Evolutionary conservation across 2,888 invertebrate species (phyloP), one percentile per base, ranked within the genome.

Genomic region (Volucella bombylans): DNA sequence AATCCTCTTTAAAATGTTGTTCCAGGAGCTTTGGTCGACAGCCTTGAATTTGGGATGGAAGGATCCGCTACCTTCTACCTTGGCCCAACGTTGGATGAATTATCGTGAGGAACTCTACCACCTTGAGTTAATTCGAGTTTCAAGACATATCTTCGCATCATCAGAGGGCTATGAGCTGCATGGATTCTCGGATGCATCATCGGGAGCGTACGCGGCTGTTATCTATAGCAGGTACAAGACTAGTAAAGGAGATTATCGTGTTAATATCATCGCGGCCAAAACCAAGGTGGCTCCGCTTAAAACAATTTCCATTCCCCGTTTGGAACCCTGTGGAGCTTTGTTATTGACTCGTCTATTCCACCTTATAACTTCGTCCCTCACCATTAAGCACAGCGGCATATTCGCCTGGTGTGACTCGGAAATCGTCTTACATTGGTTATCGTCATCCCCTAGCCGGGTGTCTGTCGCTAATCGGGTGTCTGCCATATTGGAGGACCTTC

Each of bases 221-320:
- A 49, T 64, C 8, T 49, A 49, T 18, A 15, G 31, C 11, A 12
- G 64, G 14, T 14, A 23, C 18, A 23, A 23, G 18, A 23, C 18
- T 3, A 1, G 18, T 23, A 2, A 23, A 23, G 3, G 18, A 23
- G 18, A 23, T 23, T 23, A 23, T 23, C 18, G 18, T 23, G 18
- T 23, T 23, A 23, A 23, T 23, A 23, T 23, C 18, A 23, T 23
- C 18, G 18, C 18, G 18, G 18, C 18, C 2, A 23, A 23, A 3
- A 3, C 59, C 6, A 59, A 41, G 41, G 43, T 59, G 8, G 59
- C 59, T 6, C 59, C 59, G 8, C n/a, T 59, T 2, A 59, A 59
- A 41, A 3, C 8, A 8, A n/a, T 59, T 2, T 39, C 43, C 8
- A 41, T 59, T 8, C 59, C 59, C 1, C 15, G 59, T 1, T 39